Percentiles rank a stretch among this genome's conserved stretches.
Conservation (phyloP, 1,140 invertebrate genomes). For the Drosophila jambulina region DNA sequence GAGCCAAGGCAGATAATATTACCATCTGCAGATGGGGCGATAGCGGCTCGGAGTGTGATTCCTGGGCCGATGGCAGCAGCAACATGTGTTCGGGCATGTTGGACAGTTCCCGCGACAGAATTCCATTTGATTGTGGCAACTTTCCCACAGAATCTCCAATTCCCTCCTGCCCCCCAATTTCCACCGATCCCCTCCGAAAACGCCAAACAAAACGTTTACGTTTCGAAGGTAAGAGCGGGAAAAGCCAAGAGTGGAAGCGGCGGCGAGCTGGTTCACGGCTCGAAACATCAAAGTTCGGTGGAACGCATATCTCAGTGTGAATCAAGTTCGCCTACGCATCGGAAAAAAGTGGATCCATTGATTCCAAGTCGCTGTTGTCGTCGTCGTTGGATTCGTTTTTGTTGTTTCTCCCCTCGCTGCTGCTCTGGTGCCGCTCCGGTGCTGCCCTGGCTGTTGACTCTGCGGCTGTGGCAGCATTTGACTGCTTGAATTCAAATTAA, state of each 20-base stretch:
- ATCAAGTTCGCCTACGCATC: constrained; percentile 81
- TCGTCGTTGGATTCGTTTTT: constrained; percentile 32
- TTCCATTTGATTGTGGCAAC: constrained; percentile 78
- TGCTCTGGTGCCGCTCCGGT: constrained; percentile 10
- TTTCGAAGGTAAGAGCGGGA: constrained; percentile 23
- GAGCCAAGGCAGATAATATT: constrained; percentile 58
- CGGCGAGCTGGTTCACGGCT: constrained; percentile 67
- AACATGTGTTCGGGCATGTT: constrained; percentile 74
- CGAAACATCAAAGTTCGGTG: constrained; percentile 80
- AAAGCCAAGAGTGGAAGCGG: constrained; percentile 28
- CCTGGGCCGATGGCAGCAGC: constrained; percentile 49
- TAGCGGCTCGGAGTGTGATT: constrained; percentile 47
- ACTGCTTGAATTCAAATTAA: constrained; percentile 84
- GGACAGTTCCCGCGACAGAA: constrained; percentile 71
- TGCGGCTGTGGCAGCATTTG: constrained; percentile 63
- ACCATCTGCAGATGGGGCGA: constrained; percentile 55
- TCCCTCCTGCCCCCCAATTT: constrained; percentile 9
- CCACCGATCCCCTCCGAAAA: neutral
- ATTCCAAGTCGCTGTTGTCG: constrained; percentile 66
- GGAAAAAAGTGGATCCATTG: constrained; percentile 80
- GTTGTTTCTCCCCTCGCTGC: constrained; percentile 17
- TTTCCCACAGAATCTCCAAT: constrained; percentile 76
- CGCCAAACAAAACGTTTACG: constrained; percentile 73
- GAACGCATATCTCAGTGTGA: constrained; percentile 81
- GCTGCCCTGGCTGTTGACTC: constrained; percentile 57